phyloP scores from a whole-genome alignment of 2,797 vertebrate genomes.

The Harpagifer antarcticus region DNA sequence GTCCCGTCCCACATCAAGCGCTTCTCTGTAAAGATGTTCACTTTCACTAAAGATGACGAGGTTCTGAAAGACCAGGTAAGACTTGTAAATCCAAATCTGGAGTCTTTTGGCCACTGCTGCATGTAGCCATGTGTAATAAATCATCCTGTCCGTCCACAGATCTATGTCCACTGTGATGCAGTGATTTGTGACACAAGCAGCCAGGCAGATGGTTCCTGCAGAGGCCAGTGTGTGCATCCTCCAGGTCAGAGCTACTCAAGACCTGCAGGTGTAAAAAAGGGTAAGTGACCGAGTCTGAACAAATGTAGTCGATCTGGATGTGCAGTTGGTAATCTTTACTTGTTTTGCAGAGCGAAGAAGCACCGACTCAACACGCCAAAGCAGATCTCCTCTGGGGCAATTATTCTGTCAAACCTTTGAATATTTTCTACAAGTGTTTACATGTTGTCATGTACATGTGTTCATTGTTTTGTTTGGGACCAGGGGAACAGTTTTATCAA shows the following conservation, averaged over 20 bases:
- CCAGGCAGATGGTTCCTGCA: slow-evolving; percentile 72
- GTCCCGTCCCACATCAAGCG: slow-evolving; percentile 86
- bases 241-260: neutral
- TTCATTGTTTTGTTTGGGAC: too few relatives aligned
- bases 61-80: slow-evolving; percentile 81
- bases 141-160: slow-evolving; percentile 65
- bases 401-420: slow-evolving; percentile 53
- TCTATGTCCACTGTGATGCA: slow-evolving; percentile 88
- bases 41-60: slow-evolving; percentile 78
- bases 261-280: slow-evolving; percentile 28
- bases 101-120: accelerated
- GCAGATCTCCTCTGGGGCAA: slow-evolving; percentile 80
- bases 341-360: slow-evolving; percentile 74
- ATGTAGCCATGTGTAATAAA: neutral
- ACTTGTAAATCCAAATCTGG: neutral
- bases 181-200: slow-evolving; percentile 83
- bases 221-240: slow-evolving; percentile 71
- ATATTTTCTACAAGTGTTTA: slow-evolving; percentile 1
- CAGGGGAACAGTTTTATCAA: too few relatives aligned
- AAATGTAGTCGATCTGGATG: neutral
- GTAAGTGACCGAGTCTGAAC: slow-evolving; percentile 17
- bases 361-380: neutral
- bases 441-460: too few relatives aligned
- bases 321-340: neutral
- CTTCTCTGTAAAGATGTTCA: slow-evolving; percentile 89